phyloP scores from a whole-genome alignment of 2,888 invertebrate species.

The Hedya salicella region DNA sequence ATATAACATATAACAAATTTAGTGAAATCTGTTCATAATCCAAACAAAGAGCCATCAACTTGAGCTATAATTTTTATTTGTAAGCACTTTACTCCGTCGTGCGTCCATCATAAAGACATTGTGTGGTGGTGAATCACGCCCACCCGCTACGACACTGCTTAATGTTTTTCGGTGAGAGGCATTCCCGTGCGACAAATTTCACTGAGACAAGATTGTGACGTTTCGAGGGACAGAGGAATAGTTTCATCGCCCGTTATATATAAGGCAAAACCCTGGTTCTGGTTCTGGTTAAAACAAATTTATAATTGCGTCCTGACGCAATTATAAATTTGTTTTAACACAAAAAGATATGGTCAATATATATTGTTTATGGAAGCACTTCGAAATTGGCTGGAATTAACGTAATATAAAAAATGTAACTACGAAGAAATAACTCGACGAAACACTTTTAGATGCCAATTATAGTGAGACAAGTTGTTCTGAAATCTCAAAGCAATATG shows the following conservation, averaged over 20 bases:
- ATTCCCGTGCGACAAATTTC: slow-evolving; percentile 34
- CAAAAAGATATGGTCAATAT: neutral
- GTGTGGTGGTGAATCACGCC: slow-evolving; percentile 42
- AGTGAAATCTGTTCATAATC: slow-evolving; percentile 21
- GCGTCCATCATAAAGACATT: slow-evolving; percentile 49
- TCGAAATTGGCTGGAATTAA: neutral
- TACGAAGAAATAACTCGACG: too few relatives aligned
- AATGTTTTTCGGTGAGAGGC: slow-evolving; percentile 34
- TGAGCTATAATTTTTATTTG: slow-evolving; percentile 49
- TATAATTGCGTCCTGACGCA: slow-evolving; percentile 2
- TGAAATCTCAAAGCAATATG: too few relatives aligned
- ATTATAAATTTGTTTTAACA: slow-evolving; percentile 10
- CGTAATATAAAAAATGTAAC: neutral
- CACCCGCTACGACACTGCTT: slow-evolving; percentile 31
- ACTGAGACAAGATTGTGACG: slow-evolving; percentile 25
- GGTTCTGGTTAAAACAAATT: too few relatives aligned
- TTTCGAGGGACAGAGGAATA: slow-evolving; percentile 38
- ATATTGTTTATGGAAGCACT: neutral
- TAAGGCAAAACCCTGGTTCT: too few relatives aligned
- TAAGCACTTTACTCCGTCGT: slow-evolving; percentile 48
- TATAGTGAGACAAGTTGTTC: too few relatives aligned
- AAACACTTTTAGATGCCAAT: too few relatives aligned
- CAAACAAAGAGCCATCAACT: slow-evolving; percentile 42
- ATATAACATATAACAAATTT: too few relatives aligned
- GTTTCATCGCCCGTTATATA: slow-evolving; percentile 19